Conservation (phyloP, 2,797 vertebrate genomes). For the Limosa lapponica region DNA sequence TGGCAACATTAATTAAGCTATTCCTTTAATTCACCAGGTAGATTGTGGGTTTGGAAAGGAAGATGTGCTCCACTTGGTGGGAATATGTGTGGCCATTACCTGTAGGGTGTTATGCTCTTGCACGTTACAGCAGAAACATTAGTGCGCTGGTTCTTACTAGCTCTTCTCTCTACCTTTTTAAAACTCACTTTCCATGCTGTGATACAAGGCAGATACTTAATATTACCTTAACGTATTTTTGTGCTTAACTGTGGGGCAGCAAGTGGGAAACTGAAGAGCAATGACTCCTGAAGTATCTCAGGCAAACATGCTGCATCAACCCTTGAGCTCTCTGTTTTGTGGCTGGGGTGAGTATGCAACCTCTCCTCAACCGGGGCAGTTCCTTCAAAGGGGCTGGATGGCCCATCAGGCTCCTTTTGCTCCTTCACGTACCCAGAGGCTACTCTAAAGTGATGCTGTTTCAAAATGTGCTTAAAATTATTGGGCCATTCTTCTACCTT, state of each 20-base stretch:
- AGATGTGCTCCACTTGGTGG: not conserved
- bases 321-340: not conserved
- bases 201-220: not conserved
- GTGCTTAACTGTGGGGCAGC: not conserved
- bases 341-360: not conserved
- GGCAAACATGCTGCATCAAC: not conserved
- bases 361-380: not conserved
- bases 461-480: not conserved
- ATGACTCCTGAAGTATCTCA: not conserved
- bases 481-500: not conserved
- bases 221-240: not conserved
- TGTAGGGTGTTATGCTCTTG: fast-evolving
- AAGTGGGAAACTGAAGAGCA: not conserved
- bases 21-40: constrained; percentile 53
- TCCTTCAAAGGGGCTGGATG: not conserved
- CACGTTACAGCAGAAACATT: not conserved
- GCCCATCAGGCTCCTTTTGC: not conserved
- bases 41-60: not conserved
- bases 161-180: not conserved
- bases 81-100: not conserved
- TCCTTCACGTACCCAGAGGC: not conserved
- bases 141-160: not conserved
- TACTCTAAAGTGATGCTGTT: not conserved
- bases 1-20: constrained; percentile 63
- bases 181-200: not conserved